Percentiles rank a stretch among this genome's conserved stretches.
Evolutionary conservation across 2,888 invertebrate genomes (phyloP).

Genomic region (Pomacea canaliculata): DNA sequence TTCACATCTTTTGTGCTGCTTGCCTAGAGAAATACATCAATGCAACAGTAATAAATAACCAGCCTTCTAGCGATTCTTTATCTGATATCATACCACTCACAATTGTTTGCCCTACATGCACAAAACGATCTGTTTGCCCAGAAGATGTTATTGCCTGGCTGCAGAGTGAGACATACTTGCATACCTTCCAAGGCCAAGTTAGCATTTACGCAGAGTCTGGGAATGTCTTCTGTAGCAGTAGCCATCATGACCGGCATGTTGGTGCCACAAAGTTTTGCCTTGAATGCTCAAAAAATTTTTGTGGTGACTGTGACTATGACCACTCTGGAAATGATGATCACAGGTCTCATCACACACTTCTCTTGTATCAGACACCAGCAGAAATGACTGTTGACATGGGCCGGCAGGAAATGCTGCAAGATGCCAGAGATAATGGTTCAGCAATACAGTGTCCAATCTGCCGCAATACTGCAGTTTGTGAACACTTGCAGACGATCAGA

Average conservation of each 20-base stretch:
- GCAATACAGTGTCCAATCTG: constrained; percentile 17
- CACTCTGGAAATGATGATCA: constrained; percentile 10
- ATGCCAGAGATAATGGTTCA: not conserved
- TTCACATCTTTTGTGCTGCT: constrained; percentile 19
- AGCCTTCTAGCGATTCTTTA: no score
- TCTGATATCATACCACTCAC: not conserved
- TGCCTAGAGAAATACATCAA: constrained; percentile 10
- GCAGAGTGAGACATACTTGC: constrained; percentile 6
- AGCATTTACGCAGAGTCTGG: constrained; percentile 17
- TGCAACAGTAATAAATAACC: not conserved
- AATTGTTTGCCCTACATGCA: constrained; percentile 14
- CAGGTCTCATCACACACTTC: constrained; percentile 5
- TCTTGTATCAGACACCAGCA: constrained; percentile 3
- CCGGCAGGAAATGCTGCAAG: not conserved
- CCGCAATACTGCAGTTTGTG: constrained; percentile 16
- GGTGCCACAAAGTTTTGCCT: constrained; percentile 17
- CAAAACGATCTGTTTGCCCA: not conserved
- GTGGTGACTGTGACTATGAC: constrained; percentile 13
- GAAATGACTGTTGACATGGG: constrained; percentile 13
- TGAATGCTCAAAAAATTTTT: constrained; percentile 21
- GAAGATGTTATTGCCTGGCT: constrained; percentile 10
- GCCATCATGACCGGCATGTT: not conserved
- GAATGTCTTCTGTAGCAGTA: not conserved
- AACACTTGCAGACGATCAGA: constrained; percentile 5
- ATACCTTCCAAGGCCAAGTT: constrained; percentile 2